Conservation (phyloP, 2,888 invertebrate genomes). For the Torymus auratus region DNA sequence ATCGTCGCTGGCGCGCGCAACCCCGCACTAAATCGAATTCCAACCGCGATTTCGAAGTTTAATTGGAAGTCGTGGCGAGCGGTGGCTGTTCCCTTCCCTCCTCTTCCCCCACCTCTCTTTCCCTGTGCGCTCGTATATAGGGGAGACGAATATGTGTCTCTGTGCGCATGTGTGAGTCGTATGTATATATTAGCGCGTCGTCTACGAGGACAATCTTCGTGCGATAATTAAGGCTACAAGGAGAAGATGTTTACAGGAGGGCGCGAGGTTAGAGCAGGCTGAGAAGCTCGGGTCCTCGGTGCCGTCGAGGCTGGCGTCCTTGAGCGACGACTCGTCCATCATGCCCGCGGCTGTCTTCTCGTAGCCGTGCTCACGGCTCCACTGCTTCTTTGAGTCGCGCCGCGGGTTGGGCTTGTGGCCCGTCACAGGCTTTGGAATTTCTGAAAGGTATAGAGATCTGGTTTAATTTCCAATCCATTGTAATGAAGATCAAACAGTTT, state of each 20-base stretch:
- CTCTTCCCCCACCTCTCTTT: not conserved
- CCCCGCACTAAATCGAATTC: constrained; percentile 49
- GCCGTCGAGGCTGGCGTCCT: constrained; percentile 65
- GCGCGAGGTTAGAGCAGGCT: constrained; percentile 64
- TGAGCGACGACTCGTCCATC: constrained; percentile 69
- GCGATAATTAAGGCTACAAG: constrained; percentile 63
- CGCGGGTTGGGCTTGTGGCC: constrained; percentile 69
- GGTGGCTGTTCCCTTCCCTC: not conserved
- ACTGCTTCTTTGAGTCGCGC: constrained; percentile 70
- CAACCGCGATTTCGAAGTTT: constrained; percentile 54
- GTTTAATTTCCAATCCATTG: no score
- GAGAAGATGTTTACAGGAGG: constrained; percentile 68
- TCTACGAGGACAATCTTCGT: constrained; percentile 66
- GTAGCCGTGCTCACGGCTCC: constrained; percentile 61
- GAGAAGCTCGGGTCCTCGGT: constrained; percentile 61
- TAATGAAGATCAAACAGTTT: no score
- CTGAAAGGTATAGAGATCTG: constrained; percentile 61
- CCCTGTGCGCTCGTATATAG: not conserved
- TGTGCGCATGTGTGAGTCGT: no score
- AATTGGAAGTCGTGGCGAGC: constrained; percentile 52
- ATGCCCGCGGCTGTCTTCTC: constrained; percentile 70
- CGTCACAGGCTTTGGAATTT: constrained; percentile 67
- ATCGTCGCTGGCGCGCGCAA: not conserved
- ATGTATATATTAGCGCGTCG: not conserved
- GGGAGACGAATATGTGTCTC: no score